A percentile compares a stretch with the other conserved stretches of the same genome.
phyloP scores from a whole-genome alignment of 2,113 vertebrate species.

The Pygoscelis antarcticus region DNA sequence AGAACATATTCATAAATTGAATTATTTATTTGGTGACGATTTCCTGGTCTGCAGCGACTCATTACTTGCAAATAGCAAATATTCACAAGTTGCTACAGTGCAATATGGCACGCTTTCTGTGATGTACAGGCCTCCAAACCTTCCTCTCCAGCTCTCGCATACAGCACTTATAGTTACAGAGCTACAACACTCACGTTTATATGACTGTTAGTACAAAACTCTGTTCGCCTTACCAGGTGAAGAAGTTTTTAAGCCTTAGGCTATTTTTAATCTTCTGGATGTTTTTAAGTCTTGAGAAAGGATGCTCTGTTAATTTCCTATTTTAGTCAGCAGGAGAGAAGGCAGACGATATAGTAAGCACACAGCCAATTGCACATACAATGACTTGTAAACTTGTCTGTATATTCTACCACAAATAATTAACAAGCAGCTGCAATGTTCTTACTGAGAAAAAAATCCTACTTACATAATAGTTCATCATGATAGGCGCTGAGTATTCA shows the following conservation, averaged over 20 bases:
- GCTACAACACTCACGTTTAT: background rate
- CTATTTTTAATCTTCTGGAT: slow-evolving; percentile 27
- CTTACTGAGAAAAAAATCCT: background rate
- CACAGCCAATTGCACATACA: background rate
- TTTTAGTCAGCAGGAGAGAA: slow-evolving; percentile 14
- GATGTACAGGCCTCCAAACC: background rate
- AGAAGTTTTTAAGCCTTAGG: background rate
- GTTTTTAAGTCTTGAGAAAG: slow-evolving; percentile 13
- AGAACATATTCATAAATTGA: background rate
- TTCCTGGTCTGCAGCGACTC: background rate
- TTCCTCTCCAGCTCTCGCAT: background rate
- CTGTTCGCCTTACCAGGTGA: background rate
- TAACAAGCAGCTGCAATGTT: slow-evolving; percentile 30
- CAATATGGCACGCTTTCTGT: background rate
- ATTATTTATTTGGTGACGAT: background rate
- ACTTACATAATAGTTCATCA: slow-evolving; percentile 14
- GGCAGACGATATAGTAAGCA: background rate
- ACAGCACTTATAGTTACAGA: accelerated
- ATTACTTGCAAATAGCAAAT: background rate
- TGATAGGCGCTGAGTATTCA: background rate
- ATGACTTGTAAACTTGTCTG: slow-evolving; percentile 18
- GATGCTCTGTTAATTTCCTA: slow-evolving; percentile 2
- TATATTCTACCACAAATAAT: slow-evolving; percentile 23
- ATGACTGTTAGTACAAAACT: background rate
- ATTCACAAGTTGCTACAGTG: background rate